Percentiles rank a stretch among this genome's conserved stretches.
Evolutionary conservation across 1,140 invertebrate species (phyloP).

Genomic region (Pachypeltis micranthus): DNA sequence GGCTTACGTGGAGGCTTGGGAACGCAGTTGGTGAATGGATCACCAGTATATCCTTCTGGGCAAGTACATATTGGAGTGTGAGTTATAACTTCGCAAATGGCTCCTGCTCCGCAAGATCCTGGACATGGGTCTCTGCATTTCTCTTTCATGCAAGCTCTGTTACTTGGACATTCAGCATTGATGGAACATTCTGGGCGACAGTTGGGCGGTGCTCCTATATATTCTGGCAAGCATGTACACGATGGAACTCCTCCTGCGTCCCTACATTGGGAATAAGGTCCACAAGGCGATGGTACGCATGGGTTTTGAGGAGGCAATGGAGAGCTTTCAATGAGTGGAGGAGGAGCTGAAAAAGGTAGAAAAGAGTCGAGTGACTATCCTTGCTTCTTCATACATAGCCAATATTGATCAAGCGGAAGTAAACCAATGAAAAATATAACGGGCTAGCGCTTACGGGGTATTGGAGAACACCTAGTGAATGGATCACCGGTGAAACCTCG

Average conservation of each 20-base stretch:
- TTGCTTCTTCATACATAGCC: no score
- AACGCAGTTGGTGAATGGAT: constrained; percentile 43
- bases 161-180: constrained; percentile 57
- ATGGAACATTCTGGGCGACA: constrained; percentile 60
- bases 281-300: constrained; percentile 59
- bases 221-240: constrained; percentile 55
- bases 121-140: constrained; percentile 65
- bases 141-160: constrained; percentile 57
- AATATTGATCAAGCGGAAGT: no score
- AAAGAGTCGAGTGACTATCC: no score
- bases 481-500: constrained; percentile 43
- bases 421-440: no score
- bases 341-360: constrained; percentile 25
- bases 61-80: constrained; percentile 63
- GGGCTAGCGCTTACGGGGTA: constrained; percentile 21
- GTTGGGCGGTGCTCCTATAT: constrained; percentile 59
- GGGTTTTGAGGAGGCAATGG: constrained; percentile 55
- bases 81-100: constrained; percentile 59
- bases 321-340: constrained; percentile 36
- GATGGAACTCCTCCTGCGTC: constrained; percentile 48
- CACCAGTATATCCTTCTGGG: constrained; percentile 54
- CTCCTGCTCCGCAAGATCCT: constrained; percentile 60
- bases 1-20: constrained; percentile 3
- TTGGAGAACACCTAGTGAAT: constrained; percentile 31
- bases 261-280: constrained; percentile 56